Conservation (phyloP, 2,113 vertebrate species). For the Triplophysa tibetana region DNA sequence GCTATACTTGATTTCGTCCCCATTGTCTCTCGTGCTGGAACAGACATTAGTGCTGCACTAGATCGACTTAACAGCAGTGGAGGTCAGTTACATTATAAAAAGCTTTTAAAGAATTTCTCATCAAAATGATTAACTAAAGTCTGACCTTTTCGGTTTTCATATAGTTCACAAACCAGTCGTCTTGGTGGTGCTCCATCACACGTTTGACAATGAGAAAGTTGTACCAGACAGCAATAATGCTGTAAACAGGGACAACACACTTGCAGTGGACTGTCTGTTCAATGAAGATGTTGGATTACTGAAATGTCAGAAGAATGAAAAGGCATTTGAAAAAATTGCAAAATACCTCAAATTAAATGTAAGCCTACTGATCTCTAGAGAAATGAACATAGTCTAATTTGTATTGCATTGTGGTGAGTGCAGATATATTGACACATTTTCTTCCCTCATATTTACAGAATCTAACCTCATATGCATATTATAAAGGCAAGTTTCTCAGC, state of each 20-base stretch:
- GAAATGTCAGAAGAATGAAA: accelerated
- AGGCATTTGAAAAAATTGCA: accelerated
- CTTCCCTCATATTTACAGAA: no score
- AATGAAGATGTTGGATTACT: not conserved
- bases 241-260: not conserved
- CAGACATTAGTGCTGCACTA: not conserved
- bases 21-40: conserved; percentile 24
- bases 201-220: no score
- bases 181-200: not conserved
- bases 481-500: no score
- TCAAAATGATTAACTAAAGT: not conserved
- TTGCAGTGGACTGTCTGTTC: conserved; percentile 56
- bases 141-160: not conserved
- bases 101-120: not conserved
- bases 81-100: not conserved
- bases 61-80: not conserved
- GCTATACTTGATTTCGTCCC: conserved; percentile 18
- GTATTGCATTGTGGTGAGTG: no score
- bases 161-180: not conserved
- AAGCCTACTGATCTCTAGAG: no score
- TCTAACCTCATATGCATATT: no score
- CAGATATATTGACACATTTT: no score
- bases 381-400: no score
- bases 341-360: not conserved
- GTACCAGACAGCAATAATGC: no score